These are phyloP conservation scores for Anolis apletophallus DNA, from an alignment of 2,797 vertebrate species.

Conservation along the genomic window DNA sequence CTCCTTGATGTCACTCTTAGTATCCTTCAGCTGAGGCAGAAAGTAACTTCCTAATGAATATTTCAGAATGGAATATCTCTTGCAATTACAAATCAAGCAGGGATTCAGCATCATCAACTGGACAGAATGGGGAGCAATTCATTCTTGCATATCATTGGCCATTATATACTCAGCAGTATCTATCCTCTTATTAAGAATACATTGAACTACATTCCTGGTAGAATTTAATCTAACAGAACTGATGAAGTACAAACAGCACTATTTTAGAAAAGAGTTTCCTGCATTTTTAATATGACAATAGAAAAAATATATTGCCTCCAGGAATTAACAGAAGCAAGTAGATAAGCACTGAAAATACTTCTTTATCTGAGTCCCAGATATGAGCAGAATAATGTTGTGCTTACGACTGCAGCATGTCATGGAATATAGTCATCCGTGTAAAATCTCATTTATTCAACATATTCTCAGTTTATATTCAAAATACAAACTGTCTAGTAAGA, in stretches of 20 bases:
- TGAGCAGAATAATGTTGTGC: too few relatives aligned
- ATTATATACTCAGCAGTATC: background rate
- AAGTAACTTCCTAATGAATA: background rate
- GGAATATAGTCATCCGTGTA: too few relatives aligned
- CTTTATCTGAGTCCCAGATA: background rate
- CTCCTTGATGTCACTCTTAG: background rate
- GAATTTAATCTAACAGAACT: conserved; percentile 27
- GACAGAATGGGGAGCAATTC: conserved; percentile 16
- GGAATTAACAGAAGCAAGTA: background rate
- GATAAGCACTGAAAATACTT: background rate
- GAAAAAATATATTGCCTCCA: background rate
- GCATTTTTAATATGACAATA: background rate
- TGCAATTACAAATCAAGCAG: background rate
- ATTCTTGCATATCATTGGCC: background rate
- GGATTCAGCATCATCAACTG: conserved; percentile 1
- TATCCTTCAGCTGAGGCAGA: background rate
- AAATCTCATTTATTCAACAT: too few relatives aligned
- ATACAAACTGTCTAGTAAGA: too few relatives aligned
- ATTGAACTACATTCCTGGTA: background rate
- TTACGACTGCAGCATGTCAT: too few relatives aligned
- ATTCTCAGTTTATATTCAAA: too few relatives aligned
- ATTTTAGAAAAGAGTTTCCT: conserved; percentile 10
- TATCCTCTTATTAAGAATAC: conserved; percentile 38
- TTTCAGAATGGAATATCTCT: background rate
- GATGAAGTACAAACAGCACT: background rate